Base-by-base conservation (phyloP, 2,113 vertebrate genomes). In the Colossoma macropomum region DNA sequence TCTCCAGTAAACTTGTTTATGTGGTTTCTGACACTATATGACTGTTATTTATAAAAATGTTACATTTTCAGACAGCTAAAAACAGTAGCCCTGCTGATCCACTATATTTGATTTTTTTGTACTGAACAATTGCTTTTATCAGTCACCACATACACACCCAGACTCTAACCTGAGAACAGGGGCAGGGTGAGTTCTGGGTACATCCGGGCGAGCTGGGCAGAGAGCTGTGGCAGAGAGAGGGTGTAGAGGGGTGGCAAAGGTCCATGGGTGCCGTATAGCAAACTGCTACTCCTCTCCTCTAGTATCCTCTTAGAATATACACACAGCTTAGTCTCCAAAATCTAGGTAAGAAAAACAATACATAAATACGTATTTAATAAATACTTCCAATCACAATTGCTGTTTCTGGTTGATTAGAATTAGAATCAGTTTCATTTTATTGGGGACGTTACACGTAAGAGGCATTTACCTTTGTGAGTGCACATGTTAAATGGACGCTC, bases 151-250 rank as follows among this genome's bases (percentile, higher is more conserved):
- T 32, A 78, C 25, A 30, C 41, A 50, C 60, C 60, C 25, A 62
- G 45, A 38, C n/a, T 48, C 66, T 25, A 94, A 98, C 98, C 98
- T 96, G 98, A 99, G 93, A 99, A 99, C 75, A 99, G 96, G 0
- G 97, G 98, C 85, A 99, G 94, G 0, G 98, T 99, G 89, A 99
- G 97, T 89, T 99, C 97, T 0, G 98, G 98, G 88, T 97, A 99
- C 97, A 98, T 98, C 91, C 96, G 96, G 90, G 98, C 96, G 87
- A 99, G 95, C 84, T 99, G 97, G 59, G 92, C 94, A 0, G 97
- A 99, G 83, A 99, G 94, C 84, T 96, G 96, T 7, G 95, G 90
- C 16, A 98, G 92, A 21, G 97, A 98, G 80, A 99, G 94, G 12
- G 96, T 99, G 93, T 99, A 99, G 65, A 99, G 96, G 0, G 98